These are phyloP conservation scores for Menidia beryllina DNA, from an alignment of 2,113 vertebrate genomes.

Conservation along the genomic window DNA sequence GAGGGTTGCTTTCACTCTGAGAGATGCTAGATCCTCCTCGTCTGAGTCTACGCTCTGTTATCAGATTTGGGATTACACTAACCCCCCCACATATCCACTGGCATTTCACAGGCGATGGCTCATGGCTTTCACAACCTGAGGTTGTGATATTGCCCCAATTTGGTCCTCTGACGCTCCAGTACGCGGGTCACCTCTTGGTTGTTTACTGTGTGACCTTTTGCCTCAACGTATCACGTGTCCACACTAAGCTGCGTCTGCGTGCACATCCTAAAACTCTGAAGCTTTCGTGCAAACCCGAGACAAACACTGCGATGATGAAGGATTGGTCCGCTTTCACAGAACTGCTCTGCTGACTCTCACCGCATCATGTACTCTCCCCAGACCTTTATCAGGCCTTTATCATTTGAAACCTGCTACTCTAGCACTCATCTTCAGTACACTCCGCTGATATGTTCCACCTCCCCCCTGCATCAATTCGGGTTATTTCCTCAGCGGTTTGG, in stretches of 20 bases:
- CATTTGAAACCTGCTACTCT: slow-evolving; percentile 33
- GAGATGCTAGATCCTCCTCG: not conserved
- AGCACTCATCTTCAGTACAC: slow-evolving; percentile 60
- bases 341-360: slow-evolving; percentile 45
- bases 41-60: slow-evolving; percentile 15
- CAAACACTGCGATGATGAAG: slow-evolving; percentile 52
- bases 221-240: slow-evolving; percentile 26
- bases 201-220: slow-evolving; percentile 32
- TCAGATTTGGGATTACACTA: slow-evolving; percentile 24
- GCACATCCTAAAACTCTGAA: slow-evolving; percentile 35
- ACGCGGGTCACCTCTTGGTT: slow-evolving; percentile 18
- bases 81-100: slow-evolving; percentile 30
- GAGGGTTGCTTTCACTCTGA: not conserved
- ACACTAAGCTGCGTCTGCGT: slow-evolving; percentile 42
- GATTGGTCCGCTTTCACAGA: slow-evolving; percentile 40
- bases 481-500: slow-evolving; percentile 67
- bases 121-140: slow-evolving; percentile 43
- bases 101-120: slow-evolving; percentile 24
- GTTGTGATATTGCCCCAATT: slow-evolving; percentile 47
- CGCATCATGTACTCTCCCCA: slow-evolving; percentile 41
- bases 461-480: slow-evolving; percentile 44
- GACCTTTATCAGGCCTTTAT: slow-evolving; percentile 53
- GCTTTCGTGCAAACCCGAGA: slow-evolving; percentile 54
- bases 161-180: not conserved
- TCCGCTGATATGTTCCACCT: slow-evolving; percentile 20